Conservation (phyloP, 2,888 invertebrate genomes). For the Mimumesa dahlbomi region DNA sequence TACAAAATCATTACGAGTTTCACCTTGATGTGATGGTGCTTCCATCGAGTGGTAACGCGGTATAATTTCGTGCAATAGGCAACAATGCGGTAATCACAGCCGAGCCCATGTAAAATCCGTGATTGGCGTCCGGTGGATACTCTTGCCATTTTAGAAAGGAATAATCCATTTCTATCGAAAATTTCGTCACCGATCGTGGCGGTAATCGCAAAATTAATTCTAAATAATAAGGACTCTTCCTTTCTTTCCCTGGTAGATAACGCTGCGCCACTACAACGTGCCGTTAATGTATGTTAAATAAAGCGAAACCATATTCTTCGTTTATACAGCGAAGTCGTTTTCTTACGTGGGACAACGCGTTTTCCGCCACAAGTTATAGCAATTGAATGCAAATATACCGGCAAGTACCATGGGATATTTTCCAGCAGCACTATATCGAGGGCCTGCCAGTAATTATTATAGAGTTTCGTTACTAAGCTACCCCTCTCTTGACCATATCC, state of each 20-base stretch:
- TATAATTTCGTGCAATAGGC: conserved; percentile 90
- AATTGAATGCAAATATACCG: conserved; percentile 94
- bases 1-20: conserved; percentile 43
- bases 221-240: conserved; percentile 92
- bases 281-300: not conserved
- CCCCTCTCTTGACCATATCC: conserved; percentile 96
- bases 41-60: conserved; percentile 87
- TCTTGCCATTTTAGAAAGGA: conserved; percentile 99
- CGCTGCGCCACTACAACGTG: conserved; percentile 76
- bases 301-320: no score
- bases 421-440: conserved; percentile 92
- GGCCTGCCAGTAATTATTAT: conserved; percentile 89
- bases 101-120: conserved; percentile 97
- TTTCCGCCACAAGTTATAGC: conserved; percentile 84
- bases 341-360: conserved; percentile 82
- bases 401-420: conserved; percentile 94
- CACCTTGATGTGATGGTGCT: conserved; percentile 82
- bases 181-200: conserved; percentile 88
- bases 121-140: conserved; percentile 99
- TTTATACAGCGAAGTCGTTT: no score
- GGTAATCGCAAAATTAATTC: conserved; percentile 92
- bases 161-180: conserved; percentile 95
- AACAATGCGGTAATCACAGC: conserved; percentile 90
- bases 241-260: conserved; percentile 90
- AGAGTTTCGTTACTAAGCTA: conserved; percentile 91